Evolutionary conservation across 2,888 invertebrate species (phyloP), one percentile per base, ranked within the genome.

Genomic region (Leptopilina myrica): DNA sequence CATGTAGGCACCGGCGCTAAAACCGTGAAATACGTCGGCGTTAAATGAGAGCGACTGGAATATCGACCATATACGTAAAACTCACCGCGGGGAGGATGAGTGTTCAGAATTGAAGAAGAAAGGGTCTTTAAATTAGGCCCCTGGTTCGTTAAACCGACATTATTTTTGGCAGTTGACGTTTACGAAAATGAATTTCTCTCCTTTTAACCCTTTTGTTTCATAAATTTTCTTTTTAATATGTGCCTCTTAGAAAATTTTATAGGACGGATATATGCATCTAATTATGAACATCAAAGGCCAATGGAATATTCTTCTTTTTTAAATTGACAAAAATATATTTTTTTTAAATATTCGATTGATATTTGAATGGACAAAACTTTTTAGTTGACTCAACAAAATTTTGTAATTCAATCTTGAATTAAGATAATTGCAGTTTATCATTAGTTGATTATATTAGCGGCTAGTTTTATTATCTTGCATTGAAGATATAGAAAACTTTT

Each of bases 21-120:
- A 73, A 56, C 33, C 69, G 26, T 73, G 69, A 73, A 56, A 73
- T 73, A 73, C 69, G 53, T 73, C 69, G 69, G 33, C 56, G 56
- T 73, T 73, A 73, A 73, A 73, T 53, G 33, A 53, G 69, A 73
- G 69, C 69, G 67, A 67, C 67, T 67, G 40, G 67, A 67, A 67
- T 46, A 67, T 67, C 46, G 67, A 46, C 67, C 43, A 67, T 67
- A 46, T 67, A 46, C 46, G 67, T 67, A 67, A 67, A 67, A 67
- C 3, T 46, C 46, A 67, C 46, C 26, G 14, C 69, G 14, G 14
- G 56, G 53, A 73, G 33, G 56, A 53, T 53, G 46, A 67, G 67
- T 46, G 67, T 46, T 49, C 49, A 15, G 67, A 9, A 46, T 67
- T 46, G 26, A 73, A 73, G 53, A 73, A 73, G 69, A 69, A 69